Evolutionary conservation across 2,113 vertebrate genomes (phyloP).

Genomic region (Rhea americana): DNA sequence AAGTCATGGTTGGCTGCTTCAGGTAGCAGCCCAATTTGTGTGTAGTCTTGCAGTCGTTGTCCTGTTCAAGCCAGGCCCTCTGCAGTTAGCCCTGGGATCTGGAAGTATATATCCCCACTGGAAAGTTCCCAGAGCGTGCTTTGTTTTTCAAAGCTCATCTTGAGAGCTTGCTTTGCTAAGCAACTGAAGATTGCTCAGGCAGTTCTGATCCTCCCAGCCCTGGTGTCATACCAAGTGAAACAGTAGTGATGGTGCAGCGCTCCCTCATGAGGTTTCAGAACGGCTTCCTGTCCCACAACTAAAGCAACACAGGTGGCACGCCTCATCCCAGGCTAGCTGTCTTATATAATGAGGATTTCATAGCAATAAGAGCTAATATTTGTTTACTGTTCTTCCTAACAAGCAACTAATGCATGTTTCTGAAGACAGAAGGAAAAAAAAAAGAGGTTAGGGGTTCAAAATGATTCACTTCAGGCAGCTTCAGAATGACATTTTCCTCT

Average conservation of each 20-base stretch:
- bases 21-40: background rate
- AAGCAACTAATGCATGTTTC: background rate
- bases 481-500: background rate
- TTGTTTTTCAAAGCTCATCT: background rate
- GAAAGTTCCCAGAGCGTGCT: background rate
- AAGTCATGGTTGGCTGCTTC: background rate
- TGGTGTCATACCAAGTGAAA: background rate
- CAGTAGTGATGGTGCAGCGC: background rate
- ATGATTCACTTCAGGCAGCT: slow-evolving; percentile 39
- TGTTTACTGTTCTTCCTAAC: background rate
- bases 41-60: background rate
- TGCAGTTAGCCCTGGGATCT: background rate
- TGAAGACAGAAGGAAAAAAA: background rate
- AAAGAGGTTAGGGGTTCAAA: background rate
- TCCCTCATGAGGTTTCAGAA: background rate
- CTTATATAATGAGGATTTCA: background rate
- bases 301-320: background rate
- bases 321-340: background rate
- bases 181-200: rapidly evolving
- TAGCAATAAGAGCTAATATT: background rate
- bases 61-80: background rate
- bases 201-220: background rate
- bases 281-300: background rate
- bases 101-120: background rate
- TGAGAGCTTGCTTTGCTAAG: background rate